Conservation (phyloP, 1,140 invertebrate genomes). For the Zophobas morio region DNA sequence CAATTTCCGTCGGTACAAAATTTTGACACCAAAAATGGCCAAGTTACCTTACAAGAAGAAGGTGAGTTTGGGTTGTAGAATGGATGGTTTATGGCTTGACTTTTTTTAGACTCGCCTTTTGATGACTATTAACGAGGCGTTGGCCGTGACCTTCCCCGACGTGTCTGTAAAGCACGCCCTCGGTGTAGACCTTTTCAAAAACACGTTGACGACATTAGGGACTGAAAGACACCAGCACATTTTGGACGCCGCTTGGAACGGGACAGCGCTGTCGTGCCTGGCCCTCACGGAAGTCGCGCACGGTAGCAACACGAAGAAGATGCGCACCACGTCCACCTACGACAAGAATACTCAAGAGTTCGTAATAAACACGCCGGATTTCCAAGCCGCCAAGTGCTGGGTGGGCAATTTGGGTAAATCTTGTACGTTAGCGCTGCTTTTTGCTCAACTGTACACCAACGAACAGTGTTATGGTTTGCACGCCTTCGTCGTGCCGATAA, state of each 20-base stretch:
- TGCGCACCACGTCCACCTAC: constrained; percentile 92
- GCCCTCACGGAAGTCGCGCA: constrained; percentile 94
- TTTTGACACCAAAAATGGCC: constrained; percentile 72
- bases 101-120: constrained; percentile 74
- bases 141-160: constrained; percentile 77
- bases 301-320: constrained; percentile 93
- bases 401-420: constrained; percentile 90
- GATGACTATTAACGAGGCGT: constrained; percentile 80
- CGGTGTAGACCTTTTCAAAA: constrained; percentile 78
- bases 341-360: constrained; percentile 85
- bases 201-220: constrained; percentile 80
- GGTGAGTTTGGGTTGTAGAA: constrained; percentile 65
- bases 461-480: constrained; percentile 89
- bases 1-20: constrained; percentile 66
- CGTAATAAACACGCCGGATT: constrained; percentile 91
- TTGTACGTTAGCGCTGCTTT: constrained; percentile 89
- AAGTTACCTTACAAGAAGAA: constrained; percentile 75
- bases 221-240: constrained; percentile 83
- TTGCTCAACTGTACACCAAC: constrained; percentile 89
- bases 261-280: constrained; percentile 80
- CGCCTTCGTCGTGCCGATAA: constrained; percentile 86
- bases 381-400: constrained; percentile 97
- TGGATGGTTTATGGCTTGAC: constrained; percentile 4
- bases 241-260: constrained; percentile 77
- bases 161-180: constrained; percentile 80